These are phyloP conservation scores for Argya squamiceps DNA, from an alignment of 2,797 vertebrate species.

Conservation along the genomic window DNA sequence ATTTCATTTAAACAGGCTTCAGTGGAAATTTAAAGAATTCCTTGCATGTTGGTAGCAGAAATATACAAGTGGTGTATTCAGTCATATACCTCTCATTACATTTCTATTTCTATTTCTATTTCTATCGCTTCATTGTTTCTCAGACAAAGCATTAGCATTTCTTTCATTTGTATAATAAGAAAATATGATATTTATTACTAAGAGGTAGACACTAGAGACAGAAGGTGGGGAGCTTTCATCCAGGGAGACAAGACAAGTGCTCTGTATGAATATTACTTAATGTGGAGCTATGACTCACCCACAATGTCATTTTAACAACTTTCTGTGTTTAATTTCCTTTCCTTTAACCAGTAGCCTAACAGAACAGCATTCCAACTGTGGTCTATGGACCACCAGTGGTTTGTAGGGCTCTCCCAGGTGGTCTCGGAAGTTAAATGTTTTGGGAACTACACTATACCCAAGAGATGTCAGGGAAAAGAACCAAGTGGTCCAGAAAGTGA, in stretches of 20 bases:
- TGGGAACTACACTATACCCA: neutral
- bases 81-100: neutral
- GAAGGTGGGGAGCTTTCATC: neutral
- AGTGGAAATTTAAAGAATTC: slow-evolving; percentile 10
- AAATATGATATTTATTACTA: slow-evolving; percentile 21
- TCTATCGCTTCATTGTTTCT: slow-evolving; percentile 28
- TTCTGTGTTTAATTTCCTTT: slow-evolving; percentile 57
- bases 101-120: slow-evolving; percentile 42
- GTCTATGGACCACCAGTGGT: slow-evolving; percentile 9
- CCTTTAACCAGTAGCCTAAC: slow-evolving; percentile 13
- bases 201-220: neutral
- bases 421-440: neutral
- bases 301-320: slow-evolving; percentile 38
- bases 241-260: neutral
- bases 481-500: neutral
- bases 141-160: slow-evolving; percentile 22
- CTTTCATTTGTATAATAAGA: slow-evolving; percentile 17
- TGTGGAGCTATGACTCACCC: neutral
- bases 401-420: slow-evolving; percentile 1
- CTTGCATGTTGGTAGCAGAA: neutral
- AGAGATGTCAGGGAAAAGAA: neutral
- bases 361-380: neutral
- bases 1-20: neutral
- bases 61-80: neutral
- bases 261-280: neutral